Evolutionary conservation across 2,797 vertebrate species (phyloP), one percentile per base, ranked within the genome.

Genomic region (Hypotaenidia philippensis): DNA sequence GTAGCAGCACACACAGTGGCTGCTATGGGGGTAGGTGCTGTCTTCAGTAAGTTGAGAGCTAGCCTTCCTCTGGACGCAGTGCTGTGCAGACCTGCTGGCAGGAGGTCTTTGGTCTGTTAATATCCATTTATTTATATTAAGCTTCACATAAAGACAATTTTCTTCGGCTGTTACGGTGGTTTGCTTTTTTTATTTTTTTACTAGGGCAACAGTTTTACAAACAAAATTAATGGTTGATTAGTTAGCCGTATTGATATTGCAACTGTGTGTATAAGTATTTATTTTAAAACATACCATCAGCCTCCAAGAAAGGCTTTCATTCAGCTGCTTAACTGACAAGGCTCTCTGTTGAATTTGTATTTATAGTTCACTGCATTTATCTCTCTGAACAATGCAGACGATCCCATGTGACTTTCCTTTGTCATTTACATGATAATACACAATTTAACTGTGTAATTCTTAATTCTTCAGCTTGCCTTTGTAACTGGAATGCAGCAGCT

Each of bases 331-430:
- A 79, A 89, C 91, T 97, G 97, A 95, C 96, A 96, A 88, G 91
- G 72, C 69, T 94, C 65, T 96, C 94, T 93, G 96, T 96, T 97
- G 96, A 96, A 94, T 94, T 96, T 89, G 83, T 80, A 79, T 97
- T 97, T 97, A 92, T 94, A 97, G 96, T 94, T 94, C 91, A 56
- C 94, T 88, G 92, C 92, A 89, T 97, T 97, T 97, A 71, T 96
- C 94, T 93, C 86, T 90, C 49, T 0, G 50, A 96, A 97, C 97
- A 97, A 96, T 94, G 90, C 96, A 87, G 63, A 90, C 95, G 94
- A 93, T 96, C 87, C 94, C 94, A 92, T 88, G 84, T 94, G 89
- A 92, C 78, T 32, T 79, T 95, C 83, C 87, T 85, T 65, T 91
- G 31, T 87, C 80, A 94, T 94, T 97, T 97, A 93, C 95, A 97